Conservation (phyloP, 1,140 invertebrate species). For the Sarcophaga peregrina region DNA sequence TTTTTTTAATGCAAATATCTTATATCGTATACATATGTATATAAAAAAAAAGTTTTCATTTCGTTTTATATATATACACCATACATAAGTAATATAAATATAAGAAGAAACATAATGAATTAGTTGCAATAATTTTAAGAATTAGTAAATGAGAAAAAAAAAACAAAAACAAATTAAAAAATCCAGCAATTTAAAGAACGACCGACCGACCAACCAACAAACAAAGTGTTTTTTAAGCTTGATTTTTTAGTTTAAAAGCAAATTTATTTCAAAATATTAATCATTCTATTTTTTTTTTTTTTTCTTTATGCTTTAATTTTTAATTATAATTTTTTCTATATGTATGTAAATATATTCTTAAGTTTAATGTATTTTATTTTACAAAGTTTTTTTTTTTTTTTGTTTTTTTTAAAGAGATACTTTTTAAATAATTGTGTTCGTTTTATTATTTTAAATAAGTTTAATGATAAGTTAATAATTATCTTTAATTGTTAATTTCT, state of each 20-base stretch:
- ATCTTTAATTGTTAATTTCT: background rate
- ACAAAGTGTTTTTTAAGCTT: background rate
- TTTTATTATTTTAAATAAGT: constrained; percentile 52
- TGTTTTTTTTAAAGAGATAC: constrained; percentile 52
- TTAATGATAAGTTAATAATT: constrained; percentile 1
- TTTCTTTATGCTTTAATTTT: constrained; percentile 25
- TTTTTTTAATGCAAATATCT: no score
- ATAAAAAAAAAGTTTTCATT: constrained; percentile 2
- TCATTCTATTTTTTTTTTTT: background rate
- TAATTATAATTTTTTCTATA: constrained; percentile 14
- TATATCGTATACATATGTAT: no score
- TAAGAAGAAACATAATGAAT: constrained; percentile 14
- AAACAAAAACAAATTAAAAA: background rate
- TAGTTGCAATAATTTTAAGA: constrained; percentile 16
- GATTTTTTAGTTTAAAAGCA: constrained; percentile 11
- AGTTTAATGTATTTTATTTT: background rate
- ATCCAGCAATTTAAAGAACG: background rate
- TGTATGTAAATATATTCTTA: background rate
- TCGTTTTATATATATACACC: background rate
- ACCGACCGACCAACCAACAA: constrained; percentile 18
- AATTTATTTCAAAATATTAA: constrained; percentile 23
- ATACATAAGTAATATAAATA: background rate
- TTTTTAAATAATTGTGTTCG: constrained; percentile 63
- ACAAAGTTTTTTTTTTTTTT: background rate
- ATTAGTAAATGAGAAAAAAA: background rate